A percentile compares a stretch with the other conserved stretches of the same genome.
phyloP scores from a whole-genome alignment of 2,113 vertebrate species.

The Pedionomus torquatus region DNA sequence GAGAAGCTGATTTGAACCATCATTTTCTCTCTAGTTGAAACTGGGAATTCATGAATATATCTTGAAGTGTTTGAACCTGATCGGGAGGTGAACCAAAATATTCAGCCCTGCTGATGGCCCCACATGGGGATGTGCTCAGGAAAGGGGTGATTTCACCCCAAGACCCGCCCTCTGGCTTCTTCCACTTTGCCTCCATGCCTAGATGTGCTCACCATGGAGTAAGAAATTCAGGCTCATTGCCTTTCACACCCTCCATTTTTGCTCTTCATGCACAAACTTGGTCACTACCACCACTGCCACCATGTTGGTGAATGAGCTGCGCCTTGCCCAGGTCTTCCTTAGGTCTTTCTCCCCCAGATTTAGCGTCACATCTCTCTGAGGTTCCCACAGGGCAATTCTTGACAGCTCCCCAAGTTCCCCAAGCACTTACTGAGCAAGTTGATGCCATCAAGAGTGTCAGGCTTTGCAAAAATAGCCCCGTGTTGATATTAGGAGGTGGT shows the following conservation, averaged over 20 bases:
- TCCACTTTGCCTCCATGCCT: rapidly evolving
- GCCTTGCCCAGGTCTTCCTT: neutral
- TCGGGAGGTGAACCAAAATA: neutral
- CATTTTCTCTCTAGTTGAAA: neutral
- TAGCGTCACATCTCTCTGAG: neutral
- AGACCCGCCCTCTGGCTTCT: neutral
- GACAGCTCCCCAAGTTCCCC: neutral
- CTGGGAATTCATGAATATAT: neutral
- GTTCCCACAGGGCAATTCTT: neutral
- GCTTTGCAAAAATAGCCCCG: rapidly evolving
- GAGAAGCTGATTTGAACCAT: neutral
- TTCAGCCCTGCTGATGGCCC: neutral
- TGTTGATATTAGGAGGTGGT: rapidly evolving
- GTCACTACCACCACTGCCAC: rapidly evolving
- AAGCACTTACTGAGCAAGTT: rapidly evolving
- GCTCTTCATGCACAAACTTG: rapidly evolving
- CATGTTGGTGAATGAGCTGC: rapidly evolving
- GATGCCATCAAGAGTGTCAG: neutral
- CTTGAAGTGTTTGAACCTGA: neutral
- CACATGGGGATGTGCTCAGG: rapidly evolving
- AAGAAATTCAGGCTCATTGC: neutral
- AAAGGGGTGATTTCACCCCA: neutral
- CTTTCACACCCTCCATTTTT: too few relatives aligned
- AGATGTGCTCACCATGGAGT: rapidly evolving
- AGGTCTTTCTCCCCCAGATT: neutral